Evolutionary conservation across 2,113 vertebrate genomes (phyloP), one percentile per base, ranked within the genome.

Genomic region (Anolis carolinensis): DNA sequence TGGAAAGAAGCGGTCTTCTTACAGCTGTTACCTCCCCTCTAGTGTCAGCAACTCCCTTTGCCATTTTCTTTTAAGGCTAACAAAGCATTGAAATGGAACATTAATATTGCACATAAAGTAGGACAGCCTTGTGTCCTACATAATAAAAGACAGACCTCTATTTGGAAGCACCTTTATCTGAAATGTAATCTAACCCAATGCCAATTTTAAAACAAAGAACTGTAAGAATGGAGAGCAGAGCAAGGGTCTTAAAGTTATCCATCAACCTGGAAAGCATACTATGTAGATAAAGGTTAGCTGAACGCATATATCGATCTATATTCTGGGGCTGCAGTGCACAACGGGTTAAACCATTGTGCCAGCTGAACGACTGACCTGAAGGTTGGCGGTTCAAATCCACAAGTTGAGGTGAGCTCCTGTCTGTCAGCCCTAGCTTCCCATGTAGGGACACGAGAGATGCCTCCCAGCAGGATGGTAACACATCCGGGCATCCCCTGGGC

Each of bases 71-170:
- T 67, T 90, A 59, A 75, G 52, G 39, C 78, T 63, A 79, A 87
- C 83, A 62, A 84, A 81, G 79, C 75, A 74, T 63, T 87, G 86
- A 93, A 93, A 81, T 21, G 79, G 88, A 94, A 89, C 87, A 62
- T 78, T 25, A 65, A 65, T 65, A 20, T 65, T 65, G 63, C 21
- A 21, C 21, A 7, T 65, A 65, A 62, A 11, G 11, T 71, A 10
- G 89, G 71, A 55, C 71, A 52, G 18, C 30, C 76, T 34, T 50
- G 8, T 10, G 8, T 78, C n/a, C 0, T 20, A 50, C 21, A 59
- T 59, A n/a, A 10, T n/a, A 32, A 50, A 78, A 14, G 52, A 55
- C 50, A 78, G 32, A 23, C 52, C 32, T 78, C 52, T 78, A 8
- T 78, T 78, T 76, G 48, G 48, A 23, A 50, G 44, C 74, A 76